Evolutionary conservation across 2,113 vertebrate species (phyloP), one percentile per base, ranked within the genome.

Genomic region (Noctilio leporinus): DNA sequence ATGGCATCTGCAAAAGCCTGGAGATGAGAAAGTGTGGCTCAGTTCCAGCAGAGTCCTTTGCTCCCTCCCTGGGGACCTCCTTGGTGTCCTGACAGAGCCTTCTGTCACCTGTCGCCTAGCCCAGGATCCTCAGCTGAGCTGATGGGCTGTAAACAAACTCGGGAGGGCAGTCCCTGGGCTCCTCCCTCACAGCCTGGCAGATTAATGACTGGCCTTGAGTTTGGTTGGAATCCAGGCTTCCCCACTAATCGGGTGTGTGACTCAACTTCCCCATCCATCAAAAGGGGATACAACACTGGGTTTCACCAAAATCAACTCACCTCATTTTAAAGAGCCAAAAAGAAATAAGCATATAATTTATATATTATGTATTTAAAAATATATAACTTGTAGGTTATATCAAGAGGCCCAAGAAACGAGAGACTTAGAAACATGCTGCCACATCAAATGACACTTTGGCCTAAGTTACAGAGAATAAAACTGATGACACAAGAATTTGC

Each of bases 291-390:
- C 15, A 53, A n/a, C 22, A 7, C 1, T n/a, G 49, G 64, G 20
- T 69, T 62, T 65, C 30, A 87, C 24, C 55, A 83, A 89, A 89
- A 73, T n/a, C 45, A 81, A 33, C n/a, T 40, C 53, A 53, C n/a
- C 67, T 51, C 59, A 59, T 86, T 93, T 91, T 72, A 77, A 94
- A 94, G 57, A n/a, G 35, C 53, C 72, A 72, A 45, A 76, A 92
- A 14, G 26, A 55, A 30, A n/a, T 80, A 72, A 47, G 55, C 11
- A 33, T 65, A 67, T 70, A 22, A 33, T 38, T 70, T 53, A 33
- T 20, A 19, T 28, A 15, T 12, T 64, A 35, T 14, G 5, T 62
- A 81, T 69, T 53, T 53, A 49, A 17, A 64, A 89, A 82, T 70
- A 51, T 20, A 26, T 38, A 75, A 70, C 22, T 72, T 49, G 22